These are phyloP conservation scores for Mayetiola destructor DNA, from an alignment of 2,888 invertebrate genomes.

Conservation along the genomic window DNA sequence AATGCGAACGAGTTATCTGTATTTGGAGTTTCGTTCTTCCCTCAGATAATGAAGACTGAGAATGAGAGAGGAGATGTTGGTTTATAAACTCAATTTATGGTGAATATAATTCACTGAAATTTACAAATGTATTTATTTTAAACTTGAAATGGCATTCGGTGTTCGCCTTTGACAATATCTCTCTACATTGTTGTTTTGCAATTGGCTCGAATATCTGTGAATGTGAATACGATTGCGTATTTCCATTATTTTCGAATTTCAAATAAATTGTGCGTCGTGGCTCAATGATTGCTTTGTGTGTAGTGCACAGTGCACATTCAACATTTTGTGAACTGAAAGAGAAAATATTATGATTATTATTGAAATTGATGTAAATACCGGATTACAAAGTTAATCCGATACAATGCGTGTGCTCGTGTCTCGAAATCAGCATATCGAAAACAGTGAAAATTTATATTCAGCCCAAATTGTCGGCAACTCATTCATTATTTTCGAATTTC, in stretches of 20 bases:
- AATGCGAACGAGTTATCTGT: too few species aligned
- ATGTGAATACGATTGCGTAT: neutral
- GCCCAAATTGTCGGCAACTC: neutral
- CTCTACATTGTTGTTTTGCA: neutral
- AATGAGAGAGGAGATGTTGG: too few species aligned
- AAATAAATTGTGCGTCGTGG: neutral
- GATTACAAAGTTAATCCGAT: slow-evolving; percentile 21
- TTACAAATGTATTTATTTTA: slow-evolving; percentile 9
- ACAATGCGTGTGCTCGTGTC: slow-evolving; percentile 24
- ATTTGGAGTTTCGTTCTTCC: too few species aligned
- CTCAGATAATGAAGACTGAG: too few species aligned
- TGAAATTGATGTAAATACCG: slow-evolving; percentile 20
- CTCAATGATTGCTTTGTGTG: neutral
- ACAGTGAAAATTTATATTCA: slow-evolving; percentile 15
- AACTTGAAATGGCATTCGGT: neutral
- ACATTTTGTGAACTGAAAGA: neutral
- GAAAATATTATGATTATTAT: slow-evolving; percentile 18
- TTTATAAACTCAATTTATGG: slow-evolving; percentile 12
- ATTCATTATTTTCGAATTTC: too few species aligned
- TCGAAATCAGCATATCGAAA: slow-evolving; percentile 28
- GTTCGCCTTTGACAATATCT: neutral
- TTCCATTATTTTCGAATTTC: neutral
- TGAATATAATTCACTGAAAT: slow-evolving; percentile 6
- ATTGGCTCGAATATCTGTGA: neutral
- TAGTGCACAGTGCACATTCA: neutral